Evolutionary conservation across 2,797 vertebrate species (phyloP).

Genomic region (Huso huso): DNA sequence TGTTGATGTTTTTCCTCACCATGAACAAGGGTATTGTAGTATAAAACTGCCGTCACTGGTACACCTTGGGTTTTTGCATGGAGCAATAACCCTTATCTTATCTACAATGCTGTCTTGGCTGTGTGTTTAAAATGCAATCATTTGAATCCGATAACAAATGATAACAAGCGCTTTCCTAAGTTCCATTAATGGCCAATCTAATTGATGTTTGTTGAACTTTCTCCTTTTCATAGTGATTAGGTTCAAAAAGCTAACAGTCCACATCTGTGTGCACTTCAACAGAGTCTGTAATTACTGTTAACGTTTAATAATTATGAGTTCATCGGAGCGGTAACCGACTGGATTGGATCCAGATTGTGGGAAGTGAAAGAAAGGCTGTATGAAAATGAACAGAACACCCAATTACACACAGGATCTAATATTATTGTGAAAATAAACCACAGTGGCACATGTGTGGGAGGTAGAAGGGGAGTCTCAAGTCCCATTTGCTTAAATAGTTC

Average conservation of each 20-base stretch:
- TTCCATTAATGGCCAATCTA: conserved; percentile 75
- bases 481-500: conserved; percentile 24
- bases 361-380: conserved; percentile 38
- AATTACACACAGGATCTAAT: conserved; percentile 15
- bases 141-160: conserved; percentile 69
- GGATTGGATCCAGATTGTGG: conserved; percentile 74
- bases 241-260: conserved; percentile 73
- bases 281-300: conserved; percentile 85
- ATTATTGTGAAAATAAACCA: neutral
- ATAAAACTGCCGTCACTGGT: conserved; percentile 17
- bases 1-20: conserved; percentile 28
- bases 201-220: conserved; percentile 84
- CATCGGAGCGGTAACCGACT: conserved; percentile 83
- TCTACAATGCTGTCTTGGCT: conserved; percentile 5
- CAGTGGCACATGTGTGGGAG: conserved; percentile 1
- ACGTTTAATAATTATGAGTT: conserved; percentile 93
- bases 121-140: conserved; percentile 67
- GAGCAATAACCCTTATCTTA: conserved; percentile 7
- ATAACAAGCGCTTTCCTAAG: conserved; percentile 72
- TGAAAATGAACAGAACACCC: conserved; percentile 22
- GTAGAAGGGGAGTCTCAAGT: conserved; percentile 2
- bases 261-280: conserved; percentile 87
- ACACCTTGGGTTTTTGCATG: neutral
- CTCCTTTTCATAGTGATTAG: conserved; percentile 80
- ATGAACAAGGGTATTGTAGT: conserved; percentile 27